These are phyloP conservation scores for Falco concolor DNA, from an alignment of 2,797 vertebrate species.

Conservation along the genomic window DNA sequence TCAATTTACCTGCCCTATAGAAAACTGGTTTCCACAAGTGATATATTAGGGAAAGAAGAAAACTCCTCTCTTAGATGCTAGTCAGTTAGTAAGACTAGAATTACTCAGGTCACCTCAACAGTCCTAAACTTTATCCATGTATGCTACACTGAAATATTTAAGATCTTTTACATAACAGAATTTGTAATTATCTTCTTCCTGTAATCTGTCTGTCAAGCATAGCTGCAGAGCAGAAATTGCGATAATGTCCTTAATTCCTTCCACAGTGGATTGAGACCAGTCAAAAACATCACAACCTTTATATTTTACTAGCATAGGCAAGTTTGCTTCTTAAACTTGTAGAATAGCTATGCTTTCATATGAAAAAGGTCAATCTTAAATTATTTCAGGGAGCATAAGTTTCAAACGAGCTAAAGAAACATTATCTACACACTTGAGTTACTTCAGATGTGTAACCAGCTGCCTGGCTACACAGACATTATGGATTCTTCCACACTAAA, in stretches of 20 bases:
- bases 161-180: neutral
- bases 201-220: neutral
- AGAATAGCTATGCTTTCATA: neutral
- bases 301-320: neutral
- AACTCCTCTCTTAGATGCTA: neutral
- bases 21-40: neutral
- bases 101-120: neutral
- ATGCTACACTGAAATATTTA: neutral
- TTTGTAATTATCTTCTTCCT: neutral
- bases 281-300: neutral
- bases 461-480: neutral
- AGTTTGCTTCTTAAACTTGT: neutral
- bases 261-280: neutral
- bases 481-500: neutral
- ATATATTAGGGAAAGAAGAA: neutral
- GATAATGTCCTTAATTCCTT: neutral
- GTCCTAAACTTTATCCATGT: neutral
- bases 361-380: neutral
- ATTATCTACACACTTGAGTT: neutral
- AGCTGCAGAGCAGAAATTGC: neutral
- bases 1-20: neutral
- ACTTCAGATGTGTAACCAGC: neutral
- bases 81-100: neutral
- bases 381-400: conserved; percentile 5
- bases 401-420: neutral